Evolutionary conservation across 2,113 vertebrate genomes (phyloP), one percentile per base, ranked within the genome.

Genomic region (Chaenogobius annularis): DNA sequence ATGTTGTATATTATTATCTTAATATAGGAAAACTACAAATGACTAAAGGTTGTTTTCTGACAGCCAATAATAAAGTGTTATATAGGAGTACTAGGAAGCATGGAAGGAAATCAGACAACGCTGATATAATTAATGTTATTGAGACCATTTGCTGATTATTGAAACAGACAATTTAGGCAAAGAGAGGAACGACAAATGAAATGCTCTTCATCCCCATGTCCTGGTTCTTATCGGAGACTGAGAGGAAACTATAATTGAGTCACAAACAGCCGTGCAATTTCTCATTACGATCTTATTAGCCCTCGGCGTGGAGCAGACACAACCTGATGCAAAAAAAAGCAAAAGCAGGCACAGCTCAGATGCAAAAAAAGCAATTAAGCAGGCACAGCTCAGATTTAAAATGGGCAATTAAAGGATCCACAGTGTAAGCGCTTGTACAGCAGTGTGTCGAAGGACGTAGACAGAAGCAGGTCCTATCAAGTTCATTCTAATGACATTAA

Each of bases 281-380:
- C 56, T 81, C 68, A 75, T 84, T 67, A 82, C 17, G 11, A 72
- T 35, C 58, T 73, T 67, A 62, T 88, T 84, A 80, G 73, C 79
- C 74, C 70, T 22, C n/a, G 61, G 75, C 65, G 67, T 52, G 56
- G 72, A 50, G 20, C 73, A 67, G 69, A 79, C 22, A 76, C 23
- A 50, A 79, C 58, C 68, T 73, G 72, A 74, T 14, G 54, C 17
- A 79, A 80, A 46, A 80, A 46, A 0, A 61, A 5, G 62, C 50
- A 37, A 1, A n/a, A 56, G 54, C 13, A 55, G 8, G 31, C 10
- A n/a, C 8, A 6, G 8, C 31, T 37, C 14, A n/a, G 72, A 74
- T 14, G 54, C 17, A 79, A 80, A 44, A n/a, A n/a, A 0, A 1
- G 13, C 22, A 31, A 15, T 55, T 55, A 55, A 11, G 54, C 13